These are phyloP conservation scores for Aulostomus chinensis DNA, from an alignment of 2,797 vertebrate species.

Conservation along the genomic window DNA sequence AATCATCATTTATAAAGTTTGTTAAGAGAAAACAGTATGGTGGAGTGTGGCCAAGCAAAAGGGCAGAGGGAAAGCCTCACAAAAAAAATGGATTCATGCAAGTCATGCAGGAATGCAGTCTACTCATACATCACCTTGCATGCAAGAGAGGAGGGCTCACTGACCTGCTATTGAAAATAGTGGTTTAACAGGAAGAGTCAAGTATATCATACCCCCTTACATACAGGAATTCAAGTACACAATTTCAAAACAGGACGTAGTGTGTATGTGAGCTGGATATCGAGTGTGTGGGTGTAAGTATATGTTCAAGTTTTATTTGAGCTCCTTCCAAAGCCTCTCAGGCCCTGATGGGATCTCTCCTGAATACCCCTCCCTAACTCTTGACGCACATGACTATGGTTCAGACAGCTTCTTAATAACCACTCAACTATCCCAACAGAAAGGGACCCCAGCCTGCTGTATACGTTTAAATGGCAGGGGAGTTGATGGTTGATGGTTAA, in stretches of 20 bases:
- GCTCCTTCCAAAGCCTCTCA: constrained; percentile 46
- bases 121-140: constrained; percentile 54
- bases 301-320: constrained; percentile 46
- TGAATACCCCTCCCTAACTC: constrained; percentile 49
- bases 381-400: constrained; percentile 44
- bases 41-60: constrained; percentile 23
- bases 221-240: constrained; percentile 34
- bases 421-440: constrained; percentile 56
- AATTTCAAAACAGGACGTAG: constrained; percentile 40
- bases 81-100: constrained; percentile 37
- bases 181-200: constrained; percentile 22
- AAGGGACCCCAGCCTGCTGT: constrained; percentile 47
- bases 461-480: constrained; percentile 54
- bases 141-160: constrained; percentile 41
- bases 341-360: constrained; percentile 46
- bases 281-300: constrained; percentile 15
- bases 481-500: constrained; percentile 59
- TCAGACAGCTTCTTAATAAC: constrained; percentile 58
- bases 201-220: constrained; percentile 37
- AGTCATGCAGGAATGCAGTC: constrained; percentile 29
- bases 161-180: constrained; percentile 50
- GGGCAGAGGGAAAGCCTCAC: constrained; percentile 34
- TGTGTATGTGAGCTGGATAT: constrained; percentile 26
- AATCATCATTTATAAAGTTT: constrained; percentile 49
- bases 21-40: constrained; percentile 41